These are phyloP conservation scores for Taxidea taxus DNA, from an alignment of 2,113 vertebrate species.

Conservation along the genomic window DNA sequence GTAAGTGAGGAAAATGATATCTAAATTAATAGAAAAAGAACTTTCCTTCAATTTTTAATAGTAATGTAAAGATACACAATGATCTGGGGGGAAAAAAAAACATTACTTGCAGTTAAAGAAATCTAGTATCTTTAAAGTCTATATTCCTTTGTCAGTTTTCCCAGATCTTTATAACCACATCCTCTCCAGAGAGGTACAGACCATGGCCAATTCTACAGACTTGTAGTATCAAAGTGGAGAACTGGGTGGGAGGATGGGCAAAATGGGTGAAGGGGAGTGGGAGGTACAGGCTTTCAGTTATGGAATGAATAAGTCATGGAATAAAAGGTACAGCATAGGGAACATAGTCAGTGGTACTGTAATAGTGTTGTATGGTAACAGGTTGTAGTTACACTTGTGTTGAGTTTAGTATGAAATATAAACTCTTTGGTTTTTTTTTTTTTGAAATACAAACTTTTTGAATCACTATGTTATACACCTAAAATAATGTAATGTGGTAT, in stretches of 20 bases:
- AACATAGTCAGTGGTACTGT: not conserved
- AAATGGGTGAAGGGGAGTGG: not conserved
- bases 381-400: not conserved
- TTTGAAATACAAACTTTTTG: not conserved
- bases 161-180: not conserved
- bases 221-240: not conserved
- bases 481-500: not conserved
- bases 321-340: not conserved
- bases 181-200: not conserved
- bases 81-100: not conserved
- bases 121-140: not conserved
- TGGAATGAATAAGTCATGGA: not conserved
- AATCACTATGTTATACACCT: not conserved
- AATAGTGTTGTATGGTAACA: not conserved
- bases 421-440: not conserved
- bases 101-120: not conserved
- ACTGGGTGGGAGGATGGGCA: not conserved
- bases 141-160: not conserved
- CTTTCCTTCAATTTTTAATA: not conserved
- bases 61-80: not conserved
- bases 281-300: not conserved
- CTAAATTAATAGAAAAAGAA: not conserved
- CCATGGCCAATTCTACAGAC: not conserved
- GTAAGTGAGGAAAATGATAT: not conserved
- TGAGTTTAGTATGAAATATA: not conserved